Evolutionary conservation across 1,140 invertebrate species (phyloP), one percentile per base, ranked within the genome.

Genomic region (Drosophila guanche): DNA sequence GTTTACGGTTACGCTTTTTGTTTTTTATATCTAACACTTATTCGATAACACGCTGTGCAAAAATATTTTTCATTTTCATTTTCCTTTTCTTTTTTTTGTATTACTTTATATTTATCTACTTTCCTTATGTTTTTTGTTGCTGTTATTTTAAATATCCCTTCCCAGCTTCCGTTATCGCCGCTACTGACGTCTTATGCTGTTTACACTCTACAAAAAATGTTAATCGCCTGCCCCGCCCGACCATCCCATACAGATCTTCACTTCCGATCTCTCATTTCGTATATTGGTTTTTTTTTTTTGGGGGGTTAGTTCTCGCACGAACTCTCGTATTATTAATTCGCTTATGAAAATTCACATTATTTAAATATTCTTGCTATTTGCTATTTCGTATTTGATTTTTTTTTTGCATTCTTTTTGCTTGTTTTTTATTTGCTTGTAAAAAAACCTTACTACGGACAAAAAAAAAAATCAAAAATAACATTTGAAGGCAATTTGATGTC

Each of bases 401-500:
- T 23, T 45, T 54, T n/a, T n/a, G n/a, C 41, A 52, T 47, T 51
- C n/a, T 43, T 57, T 20, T 53, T 22, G 33, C 53, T 57, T 54
- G 22, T 74, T 29, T 62, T 12, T 53, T 29, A 37, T 22, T 40
- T 57, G 51, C 22, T 54, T 40, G 53, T 70, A 71, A 69, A 71
- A 73, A 73, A 73, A 62, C 50, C 50, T 55, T 20, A 47, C 63
- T 69, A 69, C 66, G 47, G 55, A 37, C 16, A 20, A 20, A 71
- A 70, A 52, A 71, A 62, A 72, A 73, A 40, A 72, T 63, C 46
- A 40, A 73, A 72, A 73, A 73, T 63, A 73, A 73, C 46, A 20
- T 52, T 86, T 88, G 75, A 86, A 86, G 83, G 83, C 83, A 89
- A 86, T 86, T 88, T 83, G 61, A 86, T 88, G 83, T 86, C 83